Evolutionary conservation across 2,888 invertebrate species (phyloP).

Genomic region (Drosophila fungiperda): DNA sequence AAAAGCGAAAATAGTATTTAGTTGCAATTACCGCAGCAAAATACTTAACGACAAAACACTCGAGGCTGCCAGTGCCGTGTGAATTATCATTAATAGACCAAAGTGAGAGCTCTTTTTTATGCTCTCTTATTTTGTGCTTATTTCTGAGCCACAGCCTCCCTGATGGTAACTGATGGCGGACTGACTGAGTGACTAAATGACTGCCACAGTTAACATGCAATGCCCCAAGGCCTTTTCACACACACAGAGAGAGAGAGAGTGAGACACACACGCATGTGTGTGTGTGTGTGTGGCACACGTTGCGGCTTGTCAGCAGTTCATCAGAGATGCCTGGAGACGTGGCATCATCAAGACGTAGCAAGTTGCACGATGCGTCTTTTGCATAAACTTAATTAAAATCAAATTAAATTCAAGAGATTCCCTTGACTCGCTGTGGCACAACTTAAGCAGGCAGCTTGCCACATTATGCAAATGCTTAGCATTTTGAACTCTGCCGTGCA

Average conservation of each 20-base stretch:
- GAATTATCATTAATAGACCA: conserved; percentile 77
- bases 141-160: conserved; percentile 37
- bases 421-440: conserved; percentile 13
- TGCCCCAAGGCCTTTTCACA: conserved; percentile 46
- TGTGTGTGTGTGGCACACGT: not conserved
- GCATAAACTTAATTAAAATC: conserved; percentile 72
- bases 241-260: too few relatives aligned
- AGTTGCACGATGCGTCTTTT: conserved; percentile 3
- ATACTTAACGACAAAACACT: conserved; percentile 68
- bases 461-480: conserved; percentile 71
- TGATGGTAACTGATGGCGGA: conserved; percentile 49
- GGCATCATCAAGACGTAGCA: conserved; percentile 3
- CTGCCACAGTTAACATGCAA: conserved; percentile 15
- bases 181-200: conserved; percentile 14
- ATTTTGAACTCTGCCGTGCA: conserved; percentile 26
- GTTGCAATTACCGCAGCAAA: conserved; percentile 70
- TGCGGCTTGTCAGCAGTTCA: conserved; percentile 46
- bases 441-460: conserved; percentile 1
- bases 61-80: conserved; percentile 56
- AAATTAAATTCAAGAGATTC: conserved; percentile 59
- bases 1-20: conserved; percentile 46
- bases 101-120: conserved; percentile 62
- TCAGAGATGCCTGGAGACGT: conserved; percentile 37
- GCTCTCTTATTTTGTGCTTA: conserved; percentile 1
- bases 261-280: not conserved